phyloP scores from a whole-genome alignment of 2,113 vertebrate species.

The Chionodraco myersi region DNA sequence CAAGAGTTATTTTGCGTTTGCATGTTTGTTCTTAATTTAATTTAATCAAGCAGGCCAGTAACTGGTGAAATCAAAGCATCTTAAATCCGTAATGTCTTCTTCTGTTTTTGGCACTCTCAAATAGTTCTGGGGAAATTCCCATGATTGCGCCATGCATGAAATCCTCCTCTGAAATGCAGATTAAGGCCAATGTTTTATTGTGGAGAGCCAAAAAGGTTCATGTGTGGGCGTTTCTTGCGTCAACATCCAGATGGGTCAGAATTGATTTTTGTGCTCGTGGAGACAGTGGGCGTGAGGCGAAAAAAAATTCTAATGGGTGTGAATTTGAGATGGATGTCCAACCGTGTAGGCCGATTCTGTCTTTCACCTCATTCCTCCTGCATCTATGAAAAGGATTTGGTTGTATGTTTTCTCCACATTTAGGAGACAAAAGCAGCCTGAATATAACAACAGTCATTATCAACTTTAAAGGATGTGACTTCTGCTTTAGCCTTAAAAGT shows the following conservation, averaged over 20 bases:
- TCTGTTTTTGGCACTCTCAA: neutral
- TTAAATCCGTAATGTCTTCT: neutral
- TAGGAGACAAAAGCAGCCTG: neutral
- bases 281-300: constrained; percentile 57
- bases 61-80: neutral
- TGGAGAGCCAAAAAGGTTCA: constrained; percentile 25
- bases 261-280: constrained; percentile 46
- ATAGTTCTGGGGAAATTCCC: constrained; percentile 45
- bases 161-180: constrained; percentile 51
- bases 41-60: neutral
- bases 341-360: neutral
- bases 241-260: constrained; percentile 58
- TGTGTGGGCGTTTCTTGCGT: constrained; percentile 62
- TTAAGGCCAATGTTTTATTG: constrained; percentile 38
- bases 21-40: neutral
- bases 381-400: neutral
- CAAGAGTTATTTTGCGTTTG: neutral
- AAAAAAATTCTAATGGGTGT: constrained; percentile 56
- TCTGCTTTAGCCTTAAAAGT: neutral
- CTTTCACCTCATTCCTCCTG: constrained; percentile 25
- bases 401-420: neutral
- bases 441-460: constrained; percentile 19
- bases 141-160: constrained; percentile 37
- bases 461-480: neutral
- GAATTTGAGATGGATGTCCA: constrained; percentile 34